A percentile compares a stretch with the other conserved stretches of the same genome.
Evolutionary conservation across 2,113 vertebrate species (phyloP).

Genomic region (Emydocephalus ijimae): DNA sequence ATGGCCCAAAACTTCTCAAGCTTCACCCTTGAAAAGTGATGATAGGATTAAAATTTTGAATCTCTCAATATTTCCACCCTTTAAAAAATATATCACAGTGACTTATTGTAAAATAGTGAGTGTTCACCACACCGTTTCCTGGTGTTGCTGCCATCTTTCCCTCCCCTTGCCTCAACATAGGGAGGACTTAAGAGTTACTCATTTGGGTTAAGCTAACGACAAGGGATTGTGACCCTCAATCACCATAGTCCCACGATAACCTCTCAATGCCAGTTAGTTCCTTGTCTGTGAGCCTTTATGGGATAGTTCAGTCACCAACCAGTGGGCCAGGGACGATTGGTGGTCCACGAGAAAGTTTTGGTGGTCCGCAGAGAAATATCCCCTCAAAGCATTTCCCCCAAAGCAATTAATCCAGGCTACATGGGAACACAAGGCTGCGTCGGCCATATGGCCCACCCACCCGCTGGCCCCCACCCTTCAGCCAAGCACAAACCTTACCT

Average conservation of each 20-base stretch:
- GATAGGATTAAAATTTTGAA: not conserved
- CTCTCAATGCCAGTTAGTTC: not conserved
- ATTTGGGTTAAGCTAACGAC: not conserved
- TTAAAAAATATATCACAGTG: not conserved
- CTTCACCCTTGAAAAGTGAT: not conserved
- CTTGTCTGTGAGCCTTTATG: not conserved
- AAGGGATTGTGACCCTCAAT: not conserved
- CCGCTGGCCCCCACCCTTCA: too few relatives aligned
- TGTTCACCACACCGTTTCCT: not conserved
- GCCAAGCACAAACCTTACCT: too few relatives aligned
- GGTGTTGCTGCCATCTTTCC: not conserved
- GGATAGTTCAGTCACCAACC: not conserved
- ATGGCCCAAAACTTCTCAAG: not conserved
- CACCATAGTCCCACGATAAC: not conserved
- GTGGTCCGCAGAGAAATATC: too few relatives aligned
- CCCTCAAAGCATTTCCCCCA: too few relatives aligned
- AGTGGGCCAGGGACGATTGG: too few relatives aligned
- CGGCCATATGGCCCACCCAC: too few relatives aligned
- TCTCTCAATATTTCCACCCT: not conserved
- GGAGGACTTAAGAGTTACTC: not conserved
- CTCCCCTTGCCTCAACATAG: not conserved
- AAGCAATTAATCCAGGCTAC: too few relatives aligned
- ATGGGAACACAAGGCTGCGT: too few relatives aligned
- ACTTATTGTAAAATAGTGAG: not conserved
- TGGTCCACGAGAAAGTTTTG: too few relatives aligned